Evolutionary conservation across 2,888 invertebrate species (phyloP).

Genomic region (Sipunculus nudus): DNA sequence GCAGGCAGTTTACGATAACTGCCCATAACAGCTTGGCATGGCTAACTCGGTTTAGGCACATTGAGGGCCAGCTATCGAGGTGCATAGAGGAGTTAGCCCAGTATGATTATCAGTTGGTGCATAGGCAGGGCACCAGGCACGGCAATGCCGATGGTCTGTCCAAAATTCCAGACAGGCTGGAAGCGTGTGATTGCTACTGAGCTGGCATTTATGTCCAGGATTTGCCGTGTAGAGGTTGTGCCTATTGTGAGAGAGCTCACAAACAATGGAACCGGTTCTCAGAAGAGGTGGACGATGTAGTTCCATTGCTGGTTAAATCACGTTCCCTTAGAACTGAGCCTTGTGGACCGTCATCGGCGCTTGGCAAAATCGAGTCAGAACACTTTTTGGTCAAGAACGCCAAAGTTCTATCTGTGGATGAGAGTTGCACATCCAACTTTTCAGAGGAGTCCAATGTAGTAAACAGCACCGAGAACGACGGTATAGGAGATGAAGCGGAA

Average conservation of each 20-base stretch:
- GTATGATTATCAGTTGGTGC: neutral
- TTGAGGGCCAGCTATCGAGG: neutral
- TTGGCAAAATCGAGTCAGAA: too few relatives aligned
- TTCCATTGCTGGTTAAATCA: too few relatives aligned
- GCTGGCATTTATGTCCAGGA: neutral
- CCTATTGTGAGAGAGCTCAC: neutral
- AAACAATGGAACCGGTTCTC: too few relatives aligned
- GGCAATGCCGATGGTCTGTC: conserved; percentile 3
- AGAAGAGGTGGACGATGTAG: too few relatives aligned
- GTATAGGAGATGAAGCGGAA: too few relatives aligned
- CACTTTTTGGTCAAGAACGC: too few relatives aligned
- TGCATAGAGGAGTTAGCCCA: neutral
- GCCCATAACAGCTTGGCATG: neutral
- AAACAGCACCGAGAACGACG: too few relatives aligned
- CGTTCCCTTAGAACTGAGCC: too few relatives aligned
- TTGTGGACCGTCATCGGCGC: too few relatives aligned
- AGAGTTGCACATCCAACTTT: too few relatives aligned
- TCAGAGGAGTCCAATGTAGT: too few relatives aligned
- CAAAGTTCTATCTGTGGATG: too few relatives aligned
- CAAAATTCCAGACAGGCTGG: neutral
- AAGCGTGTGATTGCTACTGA: neutral
- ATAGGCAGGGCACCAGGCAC: neutral
- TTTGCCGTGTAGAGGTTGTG: neutral
- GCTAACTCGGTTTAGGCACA: neutral
- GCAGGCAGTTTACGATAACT: neutral